phyloP scores from a whole-genome alignment of 1,140 invertebrate genomes.

The Neocloeon triangulifer region DNA sequence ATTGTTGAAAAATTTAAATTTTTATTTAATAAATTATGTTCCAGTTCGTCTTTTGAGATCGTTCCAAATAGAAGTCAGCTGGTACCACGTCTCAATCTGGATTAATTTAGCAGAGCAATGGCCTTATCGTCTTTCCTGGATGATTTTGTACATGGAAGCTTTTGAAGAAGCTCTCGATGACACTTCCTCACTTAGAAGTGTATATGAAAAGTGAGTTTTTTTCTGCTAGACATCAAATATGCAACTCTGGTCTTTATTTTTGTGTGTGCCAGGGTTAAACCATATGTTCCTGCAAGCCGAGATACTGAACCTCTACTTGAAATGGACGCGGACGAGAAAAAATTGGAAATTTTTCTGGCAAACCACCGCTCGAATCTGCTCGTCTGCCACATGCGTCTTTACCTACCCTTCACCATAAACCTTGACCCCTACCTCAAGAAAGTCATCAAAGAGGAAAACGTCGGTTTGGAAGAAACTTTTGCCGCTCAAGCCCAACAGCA shows the following conservation, averaged over 20 bases:
- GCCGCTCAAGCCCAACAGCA: too few species aligned
- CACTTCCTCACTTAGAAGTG: slow-evolving; percentile 54
- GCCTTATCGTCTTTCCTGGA: slow-evolving; percentile 93
- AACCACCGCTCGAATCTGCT: slow-evolving; percentile 61
- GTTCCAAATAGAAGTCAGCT: slow-evolving; percentile 97
- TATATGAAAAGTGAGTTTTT: slow-evolving; percentile 71
- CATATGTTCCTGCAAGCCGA: slow-evolving; percentile 58
- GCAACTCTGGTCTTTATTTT: neutral
- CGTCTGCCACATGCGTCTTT: slow-evolving; percentile 76
- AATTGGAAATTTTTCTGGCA: slow-evolving; percentile 78
- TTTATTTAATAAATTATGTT: slow-evolving; percentile 13
- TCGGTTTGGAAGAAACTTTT: slow-evolving; percentile 5
- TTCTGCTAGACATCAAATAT: neutral
- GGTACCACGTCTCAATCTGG: slow-evolving; percentile 92
- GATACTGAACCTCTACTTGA: slow-evolving; percentile 75
- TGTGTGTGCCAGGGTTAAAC: slow-evolving; percentile 37
- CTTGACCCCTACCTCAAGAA: slow-evolving; percentile 90
- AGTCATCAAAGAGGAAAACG: slow-evolving; percentile 60
- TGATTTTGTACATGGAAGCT: slow-evolving; percentile 82
- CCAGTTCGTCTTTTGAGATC: slow-evolving; percentile 81
- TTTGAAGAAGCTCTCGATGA: slow-evolving; percentile 75
- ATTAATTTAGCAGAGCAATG: slow-evolving; percentile 97
- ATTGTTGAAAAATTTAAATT: slow-evolving; percentile 6
- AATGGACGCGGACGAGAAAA: slow-evolving; percentile 80
- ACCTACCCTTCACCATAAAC: slow-evolving; percentile 90